These are phyloP conservation scores for Eulemur macaco DNA, from an alignment of 2,113 vertebrate species.

Conservation along the genomic window DNA sequence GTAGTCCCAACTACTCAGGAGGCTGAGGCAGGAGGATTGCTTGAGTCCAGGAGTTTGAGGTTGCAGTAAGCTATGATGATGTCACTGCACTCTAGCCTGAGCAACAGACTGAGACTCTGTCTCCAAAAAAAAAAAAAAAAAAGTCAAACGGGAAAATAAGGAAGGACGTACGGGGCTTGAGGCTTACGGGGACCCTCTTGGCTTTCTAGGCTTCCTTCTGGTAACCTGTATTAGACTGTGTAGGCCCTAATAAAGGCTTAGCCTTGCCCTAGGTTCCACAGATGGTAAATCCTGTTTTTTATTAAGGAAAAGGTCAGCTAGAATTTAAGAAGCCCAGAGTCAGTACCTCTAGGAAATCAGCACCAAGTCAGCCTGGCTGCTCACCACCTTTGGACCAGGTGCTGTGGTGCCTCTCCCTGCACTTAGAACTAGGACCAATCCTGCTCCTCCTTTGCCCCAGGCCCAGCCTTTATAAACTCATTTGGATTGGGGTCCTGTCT, in stretches of 20 bases:
- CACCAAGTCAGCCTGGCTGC: background rate
- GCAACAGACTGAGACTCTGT: too few relatives aligned
- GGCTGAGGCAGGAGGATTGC: too few relatives aligned
- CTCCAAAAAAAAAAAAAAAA: too few relatives aligned
- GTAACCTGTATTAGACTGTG: background rate
- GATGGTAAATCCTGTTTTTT: constrained; percentile 2
- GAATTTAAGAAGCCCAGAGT: background rate
- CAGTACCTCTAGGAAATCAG: background rate
- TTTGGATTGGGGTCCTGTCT: background rate
- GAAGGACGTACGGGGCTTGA: background rate
- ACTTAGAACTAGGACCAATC: background rate
- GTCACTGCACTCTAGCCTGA: too few relatives aligned
- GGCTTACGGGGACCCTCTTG: background rate
- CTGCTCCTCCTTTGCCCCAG: background rate
- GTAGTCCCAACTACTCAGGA: too few relatives aligned
- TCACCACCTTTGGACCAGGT: too few relatives aligned
- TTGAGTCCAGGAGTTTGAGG: too few relatives aligned
- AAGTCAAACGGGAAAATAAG: background rate
- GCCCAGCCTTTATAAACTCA: background rate
- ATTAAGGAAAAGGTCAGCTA: background rate
- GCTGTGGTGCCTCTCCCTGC: background rate
- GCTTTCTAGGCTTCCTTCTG: background rate
- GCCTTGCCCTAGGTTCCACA: background rate
- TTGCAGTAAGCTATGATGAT: too few relatives aligned
- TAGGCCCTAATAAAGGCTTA: background rate